Evolutionary conservation across 2,888 invertebrate genomes (phyloP), one percentile per base, ranked within the genome.

Genomic region (Gortyna flavago): DNA sequence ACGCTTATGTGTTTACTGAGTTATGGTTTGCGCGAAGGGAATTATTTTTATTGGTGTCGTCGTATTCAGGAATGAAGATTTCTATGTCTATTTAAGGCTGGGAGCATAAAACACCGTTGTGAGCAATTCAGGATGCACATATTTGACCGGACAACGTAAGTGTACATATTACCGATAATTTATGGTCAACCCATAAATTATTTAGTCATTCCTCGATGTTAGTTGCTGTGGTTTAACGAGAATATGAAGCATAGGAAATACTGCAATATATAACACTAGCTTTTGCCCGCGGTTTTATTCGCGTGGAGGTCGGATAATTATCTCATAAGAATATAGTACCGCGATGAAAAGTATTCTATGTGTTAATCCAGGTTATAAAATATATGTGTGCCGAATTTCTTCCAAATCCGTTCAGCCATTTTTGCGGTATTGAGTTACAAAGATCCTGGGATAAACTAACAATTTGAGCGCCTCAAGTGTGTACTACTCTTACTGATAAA

Each of bases 41-140:
- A 81, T 84, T 84, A 83, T 85, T 83, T 88, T 84, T 88, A 85
- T 88, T 83, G 65, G 73, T 78, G 81, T 78, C 65, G 48, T 75
- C 80, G 80, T 82, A 86, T 84, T 88, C 82, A 84, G 84, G 78
- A 80, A 86, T 80, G 82, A 87, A 87, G 86, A 86, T 83, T 87
- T 86, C 86, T 87, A 83, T 81, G 88, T 72, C 84, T 87, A 78
- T 86, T 81, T 86, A 87, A 84, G 85, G 87, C 68, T 65, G 57
- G 25, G 71, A 67, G 76, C 68, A 81, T 84, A 87, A 87, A 85
- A 87, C 85, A 84, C 84, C 85, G 76, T 79, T 81, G 80, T 77
- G 72, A 75, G 84, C 84, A 79, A 86, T 83, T 76, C 86, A 87
- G 86, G 78, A 85, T 77, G 84, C 77, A 83, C 79, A 87, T 87